Conservation (phyloP, 2,888 invertebrate genomes). For the Smittia sp. region DNA sequence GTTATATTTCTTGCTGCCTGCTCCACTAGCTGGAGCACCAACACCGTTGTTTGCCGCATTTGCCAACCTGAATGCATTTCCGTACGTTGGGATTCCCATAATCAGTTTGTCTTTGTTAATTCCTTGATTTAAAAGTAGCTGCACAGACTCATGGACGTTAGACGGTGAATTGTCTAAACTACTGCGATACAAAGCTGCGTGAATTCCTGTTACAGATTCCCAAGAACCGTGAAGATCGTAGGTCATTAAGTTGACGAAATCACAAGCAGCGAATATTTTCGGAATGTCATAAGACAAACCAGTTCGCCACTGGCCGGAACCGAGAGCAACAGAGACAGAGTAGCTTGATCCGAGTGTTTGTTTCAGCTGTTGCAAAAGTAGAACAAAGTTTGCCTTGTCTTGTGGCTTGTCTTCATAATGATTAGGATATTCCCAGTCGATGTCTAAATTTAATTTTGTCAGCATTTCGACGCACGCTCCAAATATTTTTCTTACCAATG, state of each 20-base stretch:
- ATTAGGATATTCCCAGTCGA: conserved; percentile 22
- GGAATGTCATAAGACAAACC: conserved; percentile 60
- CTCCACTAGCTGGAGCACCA: conserved; percentile 58
- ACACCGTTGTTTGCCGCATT: conserved; percentile 57
- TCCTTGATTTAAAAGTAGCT: conserved; percentile 58
- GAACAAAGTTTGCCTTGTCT: not conserved
- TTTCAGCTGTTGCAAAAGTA: not conserved
- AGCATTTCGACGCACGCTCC: no score
- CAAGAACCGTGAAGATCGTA: conserved; percentile 72
- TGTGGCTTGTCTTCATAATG: no score
- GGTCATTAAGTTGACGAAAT: conserved; percentile 69
- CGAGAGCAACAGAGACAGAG: conserved; percentile 62
- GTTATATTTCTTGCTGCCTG: conserved; percentile 66
- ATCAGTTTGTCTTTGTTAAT: conserved; percentile 63
- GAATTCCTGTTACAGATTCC: conserved; percentile 64
- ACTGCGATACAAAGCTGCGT: conserved; percentile 62
- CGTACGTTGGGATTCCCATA: conserved; percentile 70
- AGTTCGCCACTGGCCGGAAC: conserved; percentile 57
- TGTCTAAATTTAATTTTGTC: not conserved
- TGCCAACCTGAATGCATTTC: conserved; percentile 63
- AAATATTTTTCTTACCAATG: not conserved
- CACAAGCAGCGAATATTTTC: conserved; percentile 57
- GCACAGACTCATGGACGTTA: conserved; percentile 55
- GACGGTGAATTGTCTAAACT: conserved; percentile 52
- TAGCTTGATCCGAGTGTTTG: not conserved